Evolutionary conservation across 2,113 vertebrate genomes (phyloP).

Genomic region (Charadrius vociferus): DNA sequence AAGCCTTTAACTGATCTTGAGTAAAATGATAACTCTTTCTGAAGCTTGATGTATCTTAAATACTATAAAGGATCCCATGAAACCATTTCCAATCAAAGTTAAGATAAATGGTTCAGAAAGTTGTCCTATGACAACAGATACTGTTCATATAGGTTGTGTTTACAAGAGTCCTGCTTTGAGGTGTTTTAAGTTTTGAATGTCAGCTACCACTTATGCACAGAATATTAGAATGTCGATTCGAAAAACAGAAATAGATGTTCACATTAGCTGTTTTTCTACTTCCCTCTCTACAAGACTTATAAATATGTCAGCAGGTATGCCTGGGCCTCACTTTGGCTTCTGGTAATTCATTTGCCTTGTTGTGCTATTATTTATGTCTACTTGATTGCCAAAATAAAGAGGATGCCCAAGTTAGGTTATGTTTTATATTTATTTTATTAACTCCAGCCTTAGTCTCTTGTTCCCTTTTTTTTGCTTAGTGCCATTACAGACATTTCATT

Average conservation of each 20-base stretch:
- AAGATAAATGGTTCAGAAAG: not conserved
- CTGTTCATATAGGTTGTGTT: not conserved
- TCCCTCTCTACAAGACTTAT: not conserved
- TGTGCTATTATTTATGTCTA: constrained; percentile 35
- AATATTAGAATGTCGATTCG: not conserved
- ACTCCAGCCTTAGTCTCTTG: not conserved
- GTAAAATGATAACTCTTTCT: not conserved
- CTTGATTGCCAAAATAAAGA: constrained; percentile 13
- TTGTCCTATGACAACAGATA: not conserved
- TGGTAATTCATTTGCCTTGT: not conserved
- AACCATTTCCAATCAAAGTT: not conserved
- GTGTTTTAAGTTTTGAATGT: not conserved
- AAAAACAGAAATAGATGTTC: not conserved
- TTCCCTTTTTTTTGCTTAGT: constrained; percentile 30
- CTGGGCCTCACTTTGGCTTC: not conserved
- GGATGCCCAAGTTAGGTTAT: not conserved
- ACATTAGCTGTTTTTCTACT: not conserved
- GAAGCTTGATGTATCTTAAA: not conserved
- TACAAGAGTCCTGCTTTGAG: not conserved
- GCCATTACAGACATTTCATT: constrained; percentile 28
- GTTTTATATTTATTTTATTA: constrained; percentile 44
- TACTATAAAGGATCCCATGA: not conserved
- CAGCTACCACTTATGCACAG: not conserved
- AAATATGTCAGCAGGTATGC: not conserved
- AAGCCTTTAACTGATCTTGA: not conserved